Evolutionary conservation across 1,140 invertebrate genomes (phyloP).

Genomic region (Rhyzopertha dominica): DNA sequence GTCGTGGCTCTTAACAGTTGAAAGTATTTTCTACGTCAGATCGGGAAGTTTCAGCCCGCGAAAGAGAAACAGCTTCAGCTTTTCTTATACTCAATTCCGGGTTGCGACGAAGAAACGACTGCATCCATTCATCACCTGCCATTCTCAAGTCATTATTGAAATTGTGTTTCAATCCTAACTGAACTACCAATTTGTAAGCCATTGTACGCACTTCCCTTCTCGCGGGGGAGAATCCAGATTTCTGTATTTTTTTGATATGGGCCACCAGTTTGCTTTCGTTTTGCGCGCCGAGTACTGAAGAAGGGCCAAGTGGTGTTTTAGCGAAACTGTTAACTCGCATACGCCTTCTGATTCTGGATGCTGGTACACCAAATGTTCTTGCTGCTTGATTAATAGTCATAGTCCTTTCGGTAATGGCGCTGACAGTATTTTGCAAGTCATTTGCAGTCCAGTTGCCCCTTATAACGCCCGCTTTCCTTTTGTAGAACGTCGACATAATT

Average conservation of each 20-base stretch:
- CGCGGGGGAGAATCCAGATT: conserved; percentile 9
- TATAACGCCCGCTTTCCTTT: too few relatives aligned
- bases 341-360: too few relatives aligned
- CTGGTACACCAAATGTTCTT: too few relatives aligned
- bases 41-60: conserved; percentile 13
- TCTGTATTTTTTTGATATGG: conserved; percentile 15
- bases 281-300: neutral
- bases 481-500: too few relatives aligned
- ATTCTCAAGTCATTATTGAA: conserved; percentile 15
- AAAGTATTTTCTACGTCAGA: too few relatives aligned
- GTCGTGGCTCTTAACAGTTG: too few relatives aligned
- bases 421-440: too few relatives aligned
- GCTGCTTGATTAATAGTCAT: too few relatives aligned
- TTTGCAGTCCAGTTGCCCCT: too few relatives aligned
- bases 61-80: conserved; percentile 22
- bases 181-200: conserved; percentile 7
- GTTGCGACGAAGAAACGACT: conserved; percentile 22
- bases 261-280: conserved; percentile 1
- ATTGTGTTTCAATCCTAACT: conserved; percentile 3
- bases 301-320: conserved; percentile 4
- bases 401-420: too few relatives aligned
- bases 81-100: conserved; percentile 19
- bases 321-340: too few relatives aligned
- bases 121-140: conserved; percentile 25
- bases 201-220: conserved; percentile 11